A percentile compares a stretch with the other conserved stretches of the same genome.
phyloP scores from a whole-genome alignment of 2,797 vertebrate genomes.

The Coracias cyanogaster region DNA sequence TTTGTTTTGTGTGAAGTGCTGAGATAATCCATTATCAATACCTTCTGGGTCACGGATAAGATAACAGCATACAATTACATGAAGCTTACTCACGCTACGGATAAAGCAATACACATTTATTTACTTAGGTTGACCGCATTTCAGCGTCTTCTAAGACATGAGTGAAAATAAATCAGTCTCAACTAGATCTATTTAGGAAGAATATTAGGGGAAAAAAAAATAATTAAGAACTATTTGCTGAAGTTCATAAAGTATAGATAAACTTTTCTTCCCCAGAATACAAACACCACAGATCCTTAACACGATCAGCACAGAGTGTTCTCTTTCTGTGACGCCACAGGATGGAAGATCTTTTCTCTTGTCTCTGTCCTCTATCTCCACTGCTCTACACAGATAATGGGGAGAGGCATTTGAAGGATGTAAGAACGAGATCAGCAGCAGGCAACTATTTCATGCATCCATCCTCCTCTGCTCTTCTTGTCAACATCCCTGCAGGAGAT shows the following conservation, averaged over 20 bases:
- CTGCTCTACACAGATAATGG: background rate
- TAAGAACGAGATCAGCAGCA: background rate
- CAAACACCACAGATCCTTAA: background rate
- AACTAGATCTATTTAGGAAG: background rate
- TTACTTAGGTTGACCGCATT: background rate
- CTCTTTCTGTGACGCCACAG: background rate
- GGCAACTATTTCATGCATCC: background rate
- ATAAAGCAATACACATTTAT: background rate
- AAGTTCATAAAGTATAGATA: background rate
- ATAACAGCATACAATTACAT: background rate
- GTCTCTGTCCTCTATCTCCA: background rate
- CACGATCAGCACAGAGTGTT: background rate
- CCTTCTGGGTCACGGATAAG: background rate
- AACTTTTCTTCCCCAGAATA: background rate
- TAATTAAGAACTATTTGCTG: background rate
- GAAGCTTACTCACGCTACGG: background rate
- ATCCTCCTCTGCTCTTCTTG: slow-evolving; percentile 22
- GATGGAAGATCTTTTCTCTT: background rate
- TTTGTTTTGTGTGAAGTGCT: slow-evolving; percentile 3
- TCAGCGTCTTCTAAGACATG: background rate
- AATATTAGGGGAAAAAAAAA: background rate
- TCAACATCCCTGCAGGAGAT: background rate
- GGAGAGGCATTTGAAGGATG: background rate
- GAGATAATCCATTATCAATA: slow-evolving; percentile 13
- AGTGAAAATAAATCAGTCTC: background rate